A percentile compares a stretch with the other conserved stretches of the same genome.
These are phyloP conservation scores for Gymnogyps californianus DNA, from an alignment of 2,113 vertebrate genomes.

Conservation along the genomic window DNA sequence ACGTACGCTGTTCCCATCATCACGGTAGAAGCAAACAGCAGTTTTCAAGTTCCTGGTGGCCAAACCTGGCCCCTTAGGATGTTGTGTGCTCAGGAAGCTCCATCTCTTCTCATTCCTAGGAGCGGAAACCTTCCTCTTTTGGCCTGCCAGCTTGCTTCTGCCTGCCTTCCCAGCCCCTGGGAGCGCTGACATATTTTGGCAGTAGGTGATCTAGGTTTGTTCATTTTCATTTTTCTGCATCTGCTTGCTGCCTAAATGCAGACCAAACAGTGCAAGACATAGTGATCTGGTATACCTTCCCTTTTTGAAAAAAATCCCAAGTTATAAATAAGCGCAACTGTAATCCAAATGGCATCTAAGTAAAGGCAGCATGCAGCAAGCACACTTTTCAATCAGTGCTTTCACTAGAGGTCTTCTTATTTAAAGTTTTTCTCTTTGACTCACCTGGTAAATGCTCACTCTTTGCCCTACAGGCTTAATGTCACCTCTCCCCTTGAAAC, in stretches of 20 bases:
- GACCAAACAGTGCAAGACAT: neutral
- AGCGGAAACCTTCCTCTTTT: neutral
- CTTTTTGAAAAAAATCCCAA: neutral
- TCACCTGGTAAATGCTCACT: neutral
- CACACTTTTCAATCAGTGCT: neutral
- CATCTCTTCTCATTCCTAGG: neutral
- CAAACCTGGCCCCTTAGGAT: neutral
- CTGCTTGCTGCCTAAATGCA: neutral
- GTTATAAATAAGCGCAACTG: neutral
- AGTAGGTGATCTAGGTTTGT: neutral
- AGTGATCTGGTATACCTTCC: neutral
- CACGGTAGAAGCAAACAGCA: neutral
- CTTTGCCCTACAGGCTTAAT: neutral
- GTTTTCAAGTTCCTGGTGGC: neutral
- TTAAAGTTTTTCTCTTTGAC: neutral
- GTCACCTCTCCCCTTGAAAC: neutral
- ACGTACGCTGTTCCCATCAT: fast-evolving
- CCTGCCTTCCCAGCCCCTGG: neutral
- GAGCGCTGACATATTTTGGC: neutral
- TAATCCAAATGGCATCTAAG: neutral
- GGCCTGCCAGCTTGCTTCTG: neutral
- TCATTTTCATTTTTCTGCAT: neutral
- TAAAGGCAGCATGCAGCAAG: neutral
- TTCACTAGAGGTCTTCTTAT: neutral
- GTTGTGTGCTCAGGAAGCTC: neutral